Evolutionary conservation across 2,113 vertebrate species (phyloP).

Genomic region (Ploceus nigricollis): DNA sequence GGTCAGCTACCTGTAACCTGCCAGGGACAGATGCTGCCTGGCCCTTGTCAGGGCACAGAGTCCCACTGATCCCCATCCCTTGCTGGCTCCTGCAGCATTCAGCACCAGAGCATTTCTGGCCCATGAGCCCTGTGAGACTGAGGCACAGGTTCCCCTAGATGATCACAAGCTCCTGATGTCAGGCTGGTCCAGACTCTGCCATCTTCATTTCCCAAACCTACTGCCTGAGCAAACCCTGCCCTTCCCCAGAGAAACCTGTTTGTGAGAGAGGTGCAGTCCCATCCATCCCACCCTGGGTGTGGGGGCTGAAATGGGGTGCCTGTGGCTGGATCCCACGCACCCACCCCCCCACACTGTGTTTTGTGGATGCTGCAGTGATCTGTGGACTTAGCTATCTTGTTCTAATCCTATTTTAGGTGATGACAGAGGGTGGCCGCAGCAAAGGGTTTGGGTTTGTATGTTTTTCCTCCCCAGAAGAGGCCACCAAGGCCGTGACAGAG

Average conservation of each 20-base stretch:
- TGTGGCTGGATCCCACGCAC: neutral
- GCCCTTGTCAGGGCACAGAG: neutral
- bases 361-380: neutral
- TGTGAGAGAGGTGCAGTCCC: neutral
- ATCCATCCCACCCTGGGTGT: neutral
- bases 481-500: constrained; percentile 94
- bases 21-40: neutral
- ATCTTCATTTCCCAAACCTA: neutral
- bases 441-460: constrained; percentile 98
- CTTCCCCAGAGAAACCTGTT: neutral
- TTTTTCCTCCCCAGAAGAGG: constrained; percentile 97
- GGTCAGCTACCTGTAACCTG: neutral
- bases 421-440: constrained; percentile 93
- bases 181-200: neutral
- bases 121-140: rapidly evolving
- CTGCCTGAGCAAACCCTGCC: neutral
- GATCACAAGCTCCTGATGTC: rapidly evolving
- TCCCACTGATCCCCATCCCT: neutral
- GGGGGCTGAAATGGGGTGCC: neutral
- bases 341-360: rapidly evolving
- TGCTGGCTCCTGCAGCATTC: neutral
- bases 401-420: constrained; percentile 83
- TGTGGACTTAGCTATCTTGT: constrained; percentile 64
- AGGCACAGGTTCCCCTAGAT: neutral
- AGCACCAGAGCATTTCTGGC: neutral